Evolutionary conservation across 2,113 vertebrate species (phyloP).

Genomic region (Callaeas wilsoni): DNA sequence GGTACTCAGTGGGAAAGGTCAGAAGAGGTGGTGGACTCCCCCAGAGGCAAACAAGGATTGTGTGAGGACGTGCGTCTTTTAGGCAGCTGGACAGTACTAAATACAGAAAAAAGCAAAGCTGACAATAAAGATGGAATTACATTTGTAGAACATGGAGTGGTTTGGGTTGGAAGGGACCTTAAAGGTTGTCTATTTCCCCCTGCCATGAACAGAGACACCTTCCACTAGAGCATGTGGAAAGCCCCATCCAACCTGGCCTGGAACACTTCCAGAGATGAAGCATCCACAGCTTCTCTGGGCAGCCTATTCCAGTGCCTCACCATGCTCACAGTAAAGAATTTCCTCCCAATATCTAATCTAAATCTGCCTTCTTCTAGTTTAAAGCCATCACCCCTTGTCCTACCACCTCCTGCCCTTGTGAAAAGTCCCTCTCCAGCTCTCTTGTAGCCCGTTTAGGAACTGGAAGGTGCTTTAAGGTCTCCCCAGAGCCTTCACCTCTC

Average conservation of each 20-base stretch:
- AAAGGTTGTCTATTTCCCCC: not conserved
- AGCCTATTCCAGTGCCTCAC: not conserved
- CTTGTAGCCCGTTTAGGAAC: not conserved
- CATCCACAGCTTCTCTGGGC: not conserved
- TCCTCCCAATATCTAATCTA: not conserved
- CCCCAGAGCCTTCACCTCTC: not conserved
- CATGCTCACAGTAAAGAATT: not conserved
- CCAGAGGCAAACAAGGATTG: not conserved
- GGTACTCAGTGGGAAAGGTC: not conserved
- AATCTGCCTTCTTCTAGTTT: not conserved
- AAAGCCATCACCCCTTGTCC: not conserved
- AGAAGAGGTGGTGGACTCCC: not conserved
- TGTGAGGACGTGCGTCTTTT: accelerated
- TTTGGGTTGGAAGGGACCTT: not conserved
- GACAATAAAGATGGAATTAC: not conserved
- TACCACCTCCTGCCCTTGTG: not conserved
- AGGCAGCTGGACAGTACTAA: not conserved
- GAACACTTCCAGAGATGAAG: not conserved
- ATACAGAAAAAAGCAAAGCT: not conserved
- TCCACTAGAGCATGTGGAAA: not conserved
- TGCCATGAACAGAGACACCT: not conserved
- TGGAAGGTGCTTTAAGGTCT: not conserved
- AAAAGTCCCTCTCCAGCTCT: not conserved
- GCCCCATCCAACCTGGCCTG: not conserved
- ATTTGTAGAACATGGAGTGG: not conserved